Conservation (phyloP, 2,113 vertebrate species). For the Embiotoca jacksoni region DNA sequence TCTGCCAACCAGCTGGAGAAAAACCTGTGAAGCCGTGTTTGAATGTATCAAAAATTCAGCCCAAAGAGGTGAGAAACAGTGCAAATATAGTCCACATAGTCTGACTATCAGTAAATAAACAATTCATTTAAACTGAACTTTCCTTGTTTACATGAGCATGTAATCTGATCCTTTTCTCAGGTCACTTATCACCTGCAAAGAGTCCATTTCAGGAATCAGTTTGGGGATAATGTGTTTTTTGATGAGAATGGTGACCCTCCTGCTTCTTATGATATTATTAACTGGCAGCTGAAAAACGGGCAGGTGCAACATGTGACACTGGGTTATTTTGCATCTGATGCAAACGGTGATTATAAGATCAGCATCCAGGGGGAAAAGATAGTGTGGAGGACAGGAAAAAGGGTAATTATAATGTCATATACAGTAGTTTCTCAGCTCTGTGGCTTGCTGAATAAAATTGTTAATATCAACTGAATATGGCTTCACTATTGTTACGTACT, state of each 20-base stretch:
- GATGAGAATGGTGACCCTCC: conserved; percentile 82
- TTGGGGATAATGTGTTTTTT: conserved; percentile 80
- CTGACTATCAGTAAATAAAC: neutral
- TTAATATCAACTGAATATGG: neutral
- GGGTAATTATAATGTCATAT: conserved; percentile 34
- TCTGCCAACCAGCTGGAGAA: conserved; percentile 66
- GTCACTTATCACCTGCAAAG: conserved; percentile 74
- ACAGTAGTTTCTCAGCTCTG: neutral
- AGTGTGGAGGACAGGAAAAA: conserved; percentile 76
- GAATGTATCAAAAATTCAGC: conserved; percentile 75
- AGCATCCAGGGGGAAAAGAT: conserved; percentile 75
- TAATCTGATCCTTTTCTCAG: conserved; percentile 46
- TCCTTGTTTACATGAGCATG: neutral
- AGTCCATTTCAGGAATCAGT: conserved; percentile 77
- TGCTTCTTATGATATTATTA: conserved; percentile 83
- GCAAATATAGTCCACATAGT: neutral
- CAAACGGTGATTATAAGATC: conserved; percentile 66
- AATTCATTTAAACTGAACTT: too few species aligned
- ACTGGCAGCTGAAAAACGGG: conserved; percentile 83
- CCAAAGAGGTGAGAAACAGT: conserved; percentile 69
- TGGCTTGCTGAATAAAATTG: neutral
- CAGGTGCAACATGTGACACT: conserved; percentile 81
- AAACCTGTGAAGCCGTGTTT: conserved; percentile 58
- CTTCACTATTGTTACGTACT: neutral
- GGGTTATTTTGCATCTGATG: conserved; percentile 74